Percentiles rank a stretch among this genome's conserved stretches.
These are phyloP conservation scores for Turritopsis dohrnii DNA, from an alignment of 30 jellyfish, hydroid and myxozoan genomes.

Conservation along the genomic window DNA sequence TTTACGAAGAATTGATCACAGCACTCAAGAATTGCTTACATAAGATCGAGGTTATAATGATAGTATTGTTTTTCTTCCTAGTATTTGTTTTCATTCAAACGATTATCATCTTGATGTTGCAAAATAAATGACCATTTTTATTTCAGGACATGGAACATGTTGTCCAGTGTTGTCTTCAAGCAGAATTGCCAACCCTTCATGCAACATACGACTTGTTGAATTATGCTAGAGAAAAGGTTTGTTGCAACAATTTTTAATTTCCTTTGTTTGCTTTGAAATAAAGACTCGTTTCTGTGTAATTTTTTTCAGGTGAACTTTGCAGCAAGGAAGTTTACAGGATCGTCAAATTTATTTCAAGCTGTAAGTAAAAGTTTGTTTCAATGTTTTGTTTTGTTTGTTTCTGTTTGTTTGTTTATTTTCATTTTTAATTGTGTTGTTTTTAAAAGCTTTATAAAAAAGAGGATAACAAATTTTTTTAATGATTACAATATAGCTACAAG, in stretches of 20 bases:
- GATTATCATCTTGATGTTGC: too few relatives aligned
- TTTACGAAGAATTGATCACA: constrained; percentile 24
- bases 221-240: constrained; percentile 74
- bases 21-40: constrained; percentile 75
- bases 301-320: constrained; percentile 33
- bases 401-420: not conserved
- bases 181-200: constrained; percentile 77
- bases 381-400: not conserved
- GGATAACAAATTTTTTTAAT: too few relatives aligned
- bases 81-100: not conserved
- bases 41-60: constrained; percentile 41
- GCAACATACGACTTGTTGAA: constrained; percentile 81
- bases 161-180: constrained; percentile 68
- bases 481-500: too few relatives aligned
- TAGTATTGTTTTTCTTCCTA: not conserved
- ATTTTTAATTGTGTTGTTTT: too few relatives aligned
- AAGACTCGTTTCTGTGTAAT: not conserved
- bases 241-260: not conserved
- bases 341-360: constrained; percentile 34
- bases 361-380: too few relatives aligned
- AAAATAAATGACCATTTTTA: too few relatives aligned
- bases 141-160: constrained; percentile 78
- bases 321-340: constrained; percentile 25
- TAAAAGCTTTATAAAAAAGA: too few relatives aligned
- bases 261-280: not conserved